Base-by-base conservation (phyloP, 2,888 invertebrate species). In the Trileptium ribeirensis region DNA sequence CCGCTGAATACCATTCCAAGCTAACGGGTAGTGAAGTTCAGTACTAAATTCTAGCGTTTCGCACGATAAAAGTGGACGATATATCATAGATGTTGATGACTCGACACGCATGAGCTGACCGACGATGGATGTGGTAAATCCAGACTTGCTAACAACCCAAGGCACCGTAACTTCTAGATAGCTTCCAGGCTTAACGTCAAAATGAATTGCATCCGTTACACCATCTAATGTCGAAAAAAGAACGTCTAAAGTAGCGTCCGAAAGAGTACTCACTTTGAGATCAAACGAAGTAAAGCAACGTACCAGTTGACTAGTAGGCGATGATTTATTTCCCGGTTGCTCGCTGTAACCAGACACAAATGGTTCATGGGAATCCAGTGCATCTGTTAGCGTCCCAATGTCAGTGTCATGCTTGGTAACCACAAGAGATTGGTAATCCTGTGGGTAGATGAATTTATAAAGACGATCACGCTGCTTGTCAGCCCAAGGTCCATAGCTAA, bases 401-500 rank as follows among this genome's bases (percentile, higher is more conserved):
- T n/a, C n/a, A n/a, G n/a, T n/a, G n/a, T n/a, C n/a, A 85, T 85
- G 82, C 37, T 81, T 78, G 15, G 84, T 86, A 33, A 85, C 83
- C n/a, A 84, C 80, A 0, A 80, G 81, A 19, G 82, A 74, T 39
- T 84, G 85, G 79, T 84, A 86, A 38, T 87, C 86, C 1, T 84
- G 93, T 3, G 96, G 98, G 88, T 94, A 97, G 90, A 99, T 99
- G 89, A 97, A 96, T 90, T 93, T 95, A 90, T 95, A 97, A 40
- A 99, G 91, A 89, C 95, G 93, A 88, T 97, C 97, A 84, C 98
- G 92, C 89, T 99, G 98, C 79, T 97, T 92, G 89, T 99, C 98
- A 1, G 97, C 98, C 98, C 98, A 99, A 0, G 98, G 98, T 0
- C 98, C 98, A 88, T 98, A 99, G 89, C 96, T 97, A 86, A 99